phyloP scores from a whole-genome alignment of 1,140 invertebrate genomes.

The Meloidogyne floridensis region DNA sequence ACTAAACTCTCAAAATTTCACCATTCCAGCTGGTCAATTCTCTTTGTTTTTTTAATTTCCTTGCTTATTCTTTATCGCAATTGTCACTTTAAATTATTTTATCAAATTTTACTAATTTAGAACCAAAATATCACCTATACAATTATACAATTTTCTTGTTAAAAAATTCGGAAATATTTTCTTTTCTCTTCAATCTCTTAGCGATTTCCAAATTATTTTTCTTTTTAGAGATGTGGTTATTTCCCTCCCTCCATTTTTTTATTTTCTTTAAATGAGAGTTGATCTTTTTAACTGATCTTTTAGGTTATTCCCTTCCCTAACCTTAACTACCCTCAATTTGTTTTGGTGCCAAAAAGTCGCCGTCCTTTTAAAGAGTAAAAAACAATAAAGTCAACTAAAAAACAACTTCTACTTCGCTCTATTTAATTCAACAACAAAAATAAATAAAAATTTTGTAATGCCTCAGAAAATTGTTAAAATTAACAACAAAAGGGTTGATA shows the following conservation, averaged over 20 bases:
- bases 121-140: not conserved
- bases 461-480: not conserved
- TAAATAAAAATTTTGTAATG: not conserved
- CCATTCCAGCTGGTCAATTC: not conserved
- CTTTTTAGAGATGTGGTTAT: too few relatives aligned
- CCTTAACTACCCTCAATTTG: constrained; percentile 5
- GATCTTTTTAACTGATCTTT: not conserved
- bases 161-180: too few relatives aligned
- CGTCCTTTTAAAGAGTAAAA: constrained; percentile 1
- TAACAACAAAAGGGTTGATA: constrained; percentile 3
- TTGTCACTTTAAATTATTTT: constrained; percentile 3
- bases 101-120: not conserved
- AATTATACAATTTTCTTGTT: not conserved
- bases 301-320: not conserved
- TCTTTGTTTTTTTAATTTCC: not conserved
- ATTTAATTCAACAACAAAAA: not conserved
- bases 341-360: constrained; percentile 8
- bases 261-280: too few relatives aligned
- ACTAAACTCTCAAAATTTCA: not conserved
- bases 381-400: not conserved
- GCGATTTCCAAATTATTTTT: too few relatives aligned
- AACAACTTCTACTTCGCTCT: not conserved
- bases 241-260: too few relatives aligned
- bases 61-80: not conserved
- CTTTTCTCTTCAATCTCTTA: too few relatives aligned